Evolutionary conservation across 1,140 invertebrate species (phyloP), one percentile per base, ranked within the genome.

Genomic region (Aricia agestis): DNA sequence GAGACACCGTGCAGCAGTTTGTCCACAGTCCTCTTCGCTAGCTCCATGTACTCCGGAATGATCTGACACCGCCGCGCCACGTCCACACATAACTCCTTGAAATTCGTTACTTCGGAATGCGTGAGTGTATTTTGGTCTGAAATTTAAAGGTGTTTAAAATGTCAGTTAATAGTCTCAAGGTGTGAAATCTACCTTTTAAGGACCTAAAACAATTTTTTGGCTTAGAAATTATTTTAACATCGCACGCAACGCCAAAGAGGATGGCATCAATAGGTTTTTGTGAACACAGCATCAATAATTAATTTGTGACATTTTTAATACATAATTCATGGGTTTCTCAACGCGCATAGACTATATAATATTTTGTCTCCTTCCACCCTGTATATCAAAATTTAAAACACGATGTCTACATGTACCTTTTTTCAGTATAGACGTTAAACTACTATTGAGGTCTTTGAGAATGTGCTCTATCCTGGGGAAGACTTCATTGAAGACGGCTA

Each of bases 1-100:
- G 18, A 18, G 18, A 6, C 11, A 2, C 59, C 59, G 11, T 11
- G 18, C 5, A 19, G 19, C 17, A 63, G 18, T 63, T 19, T 18
- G 18, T 84, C 85, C 11, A 86, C 85, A 0, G 85, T 86, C 10
- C 68, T 63, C 68, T 87, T 89, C 0, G 88, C 88, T n/a, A 88
- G 67, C 59, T 87, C 81, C 89, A 91, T 88, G 65, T 91, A 91
- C 41, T 91, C 89, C 0, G 89, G 89, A 57, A 91, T 91, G 10
- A 91, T 91, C 69, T 86, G 85, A 71, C 87, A 91, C n/a, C 82
- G 81, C 58, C 72, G 78, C 0, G 86, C 84, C 13, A 91, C 76
- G 0, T 91, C 89, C 66, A 88, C 11, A 31, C 86, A 88, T 2
- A 89, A 75, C 25, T 91, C 89, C 57, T 87, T 85, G 72, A 89